A percentile compares a stretch with the other conserved stretches of the same genome.
phyloP scores from a whole-genome alignment of 2,113 vertebrate genomes.

The Chlamydotis undulata region DNA sequence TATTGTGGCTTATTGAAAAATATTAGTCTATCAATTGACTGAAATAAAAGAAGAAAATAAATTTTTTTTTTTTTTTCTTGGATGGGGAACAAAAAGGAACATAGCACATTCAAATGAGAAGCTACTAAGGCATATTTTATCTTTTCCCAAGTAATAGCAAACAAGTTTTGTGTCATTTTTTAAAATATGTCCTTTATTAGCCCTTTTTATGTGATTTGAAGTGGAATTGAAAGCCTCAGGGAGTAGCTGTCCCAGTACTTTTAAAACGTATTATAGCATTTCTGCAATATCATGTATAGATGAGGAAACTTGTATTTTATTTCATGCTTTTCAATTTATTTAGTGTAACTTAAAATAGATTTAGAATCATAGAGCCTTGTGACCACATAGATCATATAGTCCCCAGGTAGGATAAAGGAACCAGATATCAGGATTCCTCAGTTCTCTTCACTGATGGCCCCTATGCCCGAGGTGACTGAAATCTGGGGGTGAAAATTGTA shows the following conservation, averaged over 20 bases:
- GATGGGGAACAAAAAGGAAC: background rate
- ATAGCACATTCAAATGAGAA: background rate
- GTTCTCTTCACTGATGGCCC: background rate
- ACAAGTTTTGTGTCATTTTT: background rate
- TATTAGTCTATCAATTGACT: background rate
- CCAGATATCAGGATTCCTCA: background rate
- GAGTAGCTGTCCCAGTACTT: background rate
- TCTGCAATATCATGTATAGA: background rate
- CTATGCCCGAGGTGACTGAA: background rate
- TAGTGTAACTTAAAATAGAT: background rate
- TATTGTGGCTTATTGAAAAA: background rate
- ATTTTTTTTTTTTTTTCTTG: background rate
- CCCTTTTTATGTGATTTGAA: background rate
- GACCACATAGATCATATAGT: background rate
- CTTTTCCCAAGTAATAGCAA: background rate
- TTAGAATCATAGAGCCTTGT: background rate
- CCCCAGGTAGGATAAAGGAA: background rate
- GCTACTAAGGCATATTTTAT: background rate
- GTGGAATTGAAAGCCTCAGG: background rate
- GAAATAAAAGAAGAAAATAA: conserved; percentile 1
- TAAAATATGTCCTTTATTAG: background rate
- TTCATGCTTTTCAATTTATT: background rate
- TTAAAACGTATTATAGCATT: background rate
- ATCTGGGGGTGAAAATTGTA: background rate
- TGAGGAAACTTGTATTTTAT: background rate